phyloP scores from a whole-genome alignment of 2,888 invertebrate genomes.

The Brachyopa scutellaris region DNA sequence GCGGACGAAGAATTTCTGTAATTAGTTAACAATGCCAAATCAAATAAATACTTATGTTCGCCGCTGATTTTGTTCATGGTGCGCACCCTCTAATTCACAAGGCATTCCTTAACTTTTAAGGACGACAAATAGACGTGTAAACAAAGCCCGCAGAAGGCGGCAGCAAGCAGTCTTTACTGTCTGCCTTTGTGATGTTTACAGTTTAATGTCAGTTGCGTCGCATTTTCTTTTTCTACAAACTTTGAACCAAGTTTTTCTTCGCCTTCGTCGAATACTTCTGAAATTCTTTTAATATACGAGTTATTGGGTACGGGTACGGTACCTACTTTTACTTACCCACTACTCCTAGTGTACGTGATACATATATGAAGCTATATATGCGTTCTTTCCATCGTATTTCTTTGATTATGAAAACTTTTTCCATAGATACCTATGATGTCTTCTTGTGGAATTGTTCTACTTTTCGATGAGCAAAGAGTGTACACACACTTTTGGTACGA shows the following conservation, averaged over 20 bases:
- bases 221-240: conserved; percentile 19
- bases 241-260: conserved; percentile 19
- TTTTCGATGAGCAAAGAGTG: conserved; percentile 11
- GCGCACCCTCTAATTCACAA: not conserved
- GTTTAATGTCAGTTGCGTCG: conserved; percentile 22
- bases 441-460: conserved; percentile 25
- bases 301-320: too few relatives aligned
- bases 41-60: conserved; percentile 16
- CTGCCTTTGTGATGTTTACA: conserved; percentile 44
- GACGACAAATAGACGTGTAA: not conserved
- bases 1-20: too few relatives aligned
- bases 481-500: not conserved
- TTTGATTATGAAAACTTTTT: conserved; percentile 51
- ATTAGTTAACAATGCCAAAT: conserved; percentile 6
- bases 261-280: not conserved
- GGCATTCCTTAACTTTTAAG: not conserved
- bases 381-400: conserved; percentile 17
- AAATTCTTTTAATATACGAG: not conserved
- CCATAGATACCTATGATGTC: conserved; percentile 30
- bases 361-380: not conserved
- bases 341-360: not conserved
- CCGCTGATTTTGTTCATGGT: conserved; percentile 7
- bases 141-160: conserved; percentile 1
- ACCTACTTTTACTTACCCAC: not conserved
- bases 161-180: too few relatives aligned